These are phyloP conservation scores for Mythimna albipuncta DNA, from an alignment of 2,888 invertebrate species.

Conservation along the genomic window DNA sequence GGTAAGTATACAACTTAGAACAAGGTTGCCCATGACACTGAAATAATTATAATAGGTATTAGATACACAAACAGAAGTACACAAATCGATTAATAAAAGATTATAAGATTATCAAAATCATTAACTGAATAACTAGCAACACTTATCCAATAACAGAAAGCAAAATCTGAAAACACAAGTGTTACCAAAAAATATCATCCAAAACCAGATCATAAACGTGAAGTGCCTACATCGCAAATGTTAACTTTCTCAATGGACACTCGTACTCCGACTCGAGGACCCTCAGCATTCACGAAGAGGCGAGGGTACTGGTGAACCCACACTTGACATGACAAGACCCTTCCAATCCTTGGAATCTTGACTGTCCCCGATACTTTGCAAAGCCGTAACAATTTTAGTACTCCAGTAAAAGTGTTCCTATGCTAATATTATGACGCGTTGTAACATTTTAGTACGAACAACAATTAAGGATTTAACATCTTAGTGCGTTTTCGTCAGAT, in stretches of 20 bases:
- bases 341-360: constrained; percentile 46
- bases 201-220: constrained; percentile 53
- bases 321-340: constrained; percentile 55
- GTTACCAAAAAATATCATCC: constrained; percentile 24
- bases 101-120: too few relatives aligned
- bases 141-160: neutral
- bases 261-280: constrained; percentile 64
- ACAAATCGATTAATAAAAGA: too few relatives aligned
- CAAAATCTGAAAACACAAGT: constrained; percentile 14
- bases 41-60: too few relatives aligned
- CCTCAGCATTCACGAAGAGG: constrained; percentile 35
- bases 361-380: constrained; percentile 56
- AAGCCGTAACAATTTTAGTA: constrained; percentile 40
- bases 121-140: too few relatives aligned
- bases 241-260: constrained; percentile 65
- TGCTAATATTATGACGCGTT: constrained; percentile 52
- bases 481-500: constrained; percentile 36
- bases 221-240: constrained; percentile 63
- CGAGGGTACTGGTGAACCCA: constrained; percentile 47
- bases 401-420: constrained; percentile 37
- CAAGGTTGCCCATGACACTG: too few relatives aligned
- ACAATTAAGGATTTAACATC: constrained; percentile 39
- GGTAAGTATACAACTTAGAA: too few relatives aligned
- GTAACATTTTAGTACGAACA: constrained; percentile 39
- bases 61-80: too few relatives aligned